phyloP scores from a whole-genome alignment of 1,140 invertebrate genomes.

The Geopemphigus sp. region DNA sequence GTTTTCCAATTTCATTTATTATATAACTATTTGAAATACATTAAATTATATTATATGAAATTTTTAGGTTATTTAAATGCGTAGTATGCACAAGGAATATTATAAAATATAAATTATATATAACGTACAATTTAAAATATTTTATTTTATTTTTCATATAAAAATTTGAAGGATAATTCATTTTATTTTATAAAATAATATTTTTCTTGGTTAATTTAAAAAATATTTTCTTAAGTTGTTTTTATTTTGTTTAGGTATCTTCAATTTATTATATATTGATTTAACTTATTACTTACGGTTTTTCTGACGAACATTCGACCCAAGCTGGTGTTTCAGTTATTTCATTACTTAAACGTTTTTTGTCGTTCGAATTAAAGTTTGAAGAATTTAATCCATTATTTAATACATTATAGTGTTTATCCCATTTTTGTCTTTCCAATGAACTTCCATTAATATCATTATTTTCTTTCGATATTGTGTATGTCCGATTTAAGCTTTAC shows the following conservation, averaged over 20 bases:
- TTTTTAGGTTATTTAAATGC: too few species aligned
- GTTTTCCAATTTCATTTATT: slow-evolving; percentile 2
- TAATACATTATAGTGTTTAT: slow-evolving; percentile 21
- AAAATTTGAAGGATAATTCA: too few species aligned
- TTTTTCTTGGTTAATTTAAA: too few species aligned
- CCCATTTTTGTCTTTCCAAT: slow-evolving; percentile 42
- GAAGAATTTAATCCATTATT: slow-evolving; percentile 18
- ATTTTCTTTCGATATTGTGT: slow-evolving; percentile 44
- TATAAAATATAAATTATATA: too few species aligned
- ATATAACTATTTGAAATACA: neutral
- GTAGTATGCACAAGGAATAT: too few species aligned
- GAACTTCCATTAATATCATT: neutral
- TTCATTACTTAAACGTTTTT: slow-evolving; percentile 1
- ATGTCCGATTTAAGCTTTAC: slow-evolving; percentile 27
- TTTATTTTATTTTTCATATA: too few species aligned
- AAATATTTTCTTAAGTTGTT: too few species aligned
- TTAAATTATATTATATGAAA: neutral
- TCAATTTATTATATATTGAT: too few species aligned
- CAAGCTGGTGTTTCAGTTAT: slow-evolving; percentile 10
- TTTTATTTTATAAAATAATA: too few species aligned
- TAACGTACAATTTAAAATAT: too few species aligned
- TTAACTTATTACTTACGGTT: slow-evolving; percentile 13
- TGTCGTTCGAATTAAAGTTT: slow-evolving; percentile 18
- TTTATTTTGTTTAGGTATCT: too few species aligned
- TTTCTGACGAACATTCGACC: slow-evolving; percentile 19